phyloP scores from a whole-genome alignment of 2,888 invertebrate species.

The Dicyrtomina minuta region DNA sequence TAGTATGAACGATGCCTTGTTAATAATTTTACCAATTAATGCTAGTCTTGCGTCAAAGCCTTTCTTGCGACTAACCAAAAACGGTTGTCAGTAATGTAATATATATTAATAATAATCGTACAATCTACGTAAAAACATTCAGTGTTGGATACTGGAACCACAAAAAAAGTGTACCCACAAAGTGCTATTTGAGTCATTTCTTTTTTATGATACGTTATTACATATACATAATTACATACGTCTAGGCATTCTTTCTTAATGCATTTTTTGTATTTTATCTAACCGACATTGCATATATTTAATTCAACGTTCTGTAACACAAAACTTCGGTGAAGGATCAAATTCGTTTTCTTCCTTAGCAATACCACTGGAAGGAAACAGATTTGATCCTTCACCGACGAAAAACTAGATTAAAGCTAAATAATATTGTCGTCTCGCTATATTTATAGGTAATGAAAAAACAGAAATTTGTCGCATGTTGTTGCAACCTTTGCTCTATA shows the following conservation, averaged over 20 bases:
- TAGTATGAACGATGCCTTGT: constrained; percentile 15
- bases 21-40: constrained; percentile 31
- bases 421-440: no score
- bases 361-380: no score
- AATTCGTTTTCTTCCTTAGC: no score
- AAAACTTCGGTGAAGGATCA: no score
- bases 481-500: no score
- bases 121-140: not conserved
- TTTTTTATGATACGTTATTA: not conserved
- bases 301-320: not conserved
- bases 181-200: constrained; percentile 22
- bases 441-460: no score
- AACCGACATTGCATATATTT: no score
- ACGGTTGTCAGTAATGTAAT: constrained; percentile 20
- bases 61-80: constrained; percentile 21
- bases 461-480: no score
- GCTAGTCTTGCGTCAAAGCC: constrained; percentile 29
- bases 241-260: not conserved
- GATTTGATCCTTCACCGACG: no score
- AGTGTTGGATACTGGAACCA: no score
- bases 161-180: not conserved
- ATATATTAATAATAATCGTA: constrained; percentile 1
- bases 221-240: not conserved
- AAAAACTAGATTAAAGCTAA: not conserved
- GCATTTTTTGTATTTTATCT: constrained; percentile 7